Conservation (phyloP, 2,797 vertebrate genomes). For the Siniperca obscura region DNA sequence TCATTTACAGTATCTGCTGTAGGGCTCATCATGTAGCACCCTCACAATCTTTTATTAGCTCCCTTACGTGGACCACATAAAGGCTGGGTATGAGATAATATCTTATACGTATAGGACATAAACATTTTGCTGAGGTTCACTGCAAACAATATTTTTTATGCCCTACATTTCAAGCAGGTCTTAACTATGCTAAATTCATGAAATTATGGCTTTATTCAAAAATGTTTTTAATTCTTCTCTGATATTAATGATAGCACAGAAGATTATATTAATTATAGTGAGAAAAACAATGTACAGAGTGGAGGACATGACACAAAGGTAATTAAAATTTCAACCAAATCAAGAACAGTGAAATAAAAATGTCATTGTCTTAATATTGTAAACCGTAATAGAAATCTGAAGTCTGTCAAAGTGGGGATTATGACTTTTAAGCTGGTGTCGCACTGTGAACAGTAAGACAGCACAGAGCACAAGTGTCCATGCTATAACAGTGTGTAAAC, state of each 20-base stretch:
- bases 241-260: constrained; percentile 13
- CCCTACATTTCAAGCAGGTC: constrained; percentile 6
- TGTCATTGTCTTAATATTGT: neutral
- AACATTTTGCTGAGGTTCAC: neutral
- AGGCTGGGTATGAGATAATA: constrained; percentile 1
- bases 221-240: neutral
- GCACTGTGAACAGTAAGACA: neutral
- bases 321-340: neutral
- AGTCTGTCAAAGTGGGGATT: neutral
- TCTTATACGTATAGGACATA: neutral
- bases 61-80: neutral
- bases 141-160: neutral
- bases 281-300: neutral
- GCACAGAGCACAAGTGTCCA: neutral
- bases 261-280: constrained; percentile 1
- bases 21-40: constrained; percentile 38
- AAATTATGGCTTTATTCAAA: neutral
- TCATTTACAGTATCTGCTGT: constrained; percentile 36
- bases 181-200: neutral
- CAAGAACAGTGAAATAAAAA: neutral
- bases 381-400: neutral
- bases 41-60: constrained; percentile 47
- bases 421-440: neutral
- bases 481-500: neutral
- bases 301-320: constrained; percentile 6